Evolutionary conservation across 2,797 vertebrate genomes (phyloP).

Genomic region (Coccyzus lansbergi): DNA sequence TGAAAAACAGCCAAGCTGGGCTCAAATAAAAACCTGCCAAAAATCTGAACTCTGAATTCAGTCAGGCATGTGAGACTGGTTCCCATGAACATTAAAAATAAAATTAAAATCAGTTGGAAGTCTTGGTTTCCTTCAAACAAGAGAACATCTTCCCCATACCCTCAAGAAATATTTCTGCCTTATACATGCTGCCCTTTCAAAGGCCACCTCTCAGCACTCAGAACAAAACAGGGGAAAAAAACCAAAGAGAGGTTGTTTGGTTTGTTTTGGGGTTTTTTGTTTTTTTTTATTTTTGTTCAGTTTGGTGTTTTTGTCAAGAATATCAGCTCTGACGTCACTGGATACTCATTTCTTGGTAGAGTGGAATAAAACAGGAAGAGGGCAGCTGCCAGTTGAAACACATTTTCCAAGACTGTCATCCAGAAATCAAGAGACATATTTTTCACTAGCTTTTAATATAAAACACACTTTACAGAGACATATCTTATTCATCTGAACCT

Average conservation of each 20-base stretch:
- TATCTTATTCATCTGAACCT: conserved; percentile 67
- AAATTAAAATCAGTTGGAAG: conserved; percentile 77
- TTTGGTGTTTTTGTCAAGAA: not conserved
- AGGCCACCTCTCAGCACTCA: conserved; percentile 41
- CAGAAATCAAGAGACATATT: conserved; percentile 60
- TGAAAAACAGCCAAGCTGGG: conserved; percentile 77
- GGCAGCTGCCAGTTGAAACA: conserved; percentile 58
- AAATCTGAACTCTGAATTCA: conserved; percentile 74
- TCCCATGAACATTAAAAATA: conserved; percentile 77
- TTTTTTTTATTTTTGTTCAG: not conserved
- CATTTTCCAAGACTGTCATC: conserved; percentile 60
- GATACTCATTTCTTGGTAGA: conserved; percentile 9
- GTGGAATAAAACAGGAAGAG: not conserved
- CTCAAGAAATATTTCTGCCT: conserved; percentile 61
- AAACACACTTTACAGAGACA: conserved; percentile 63
- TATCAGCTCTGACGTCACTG: not conserved
- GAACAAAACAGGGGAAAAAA: not conserved
- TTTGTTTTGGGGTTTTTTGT: too few species aligned
- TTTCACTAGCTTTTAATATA: conserved; percentile 68
- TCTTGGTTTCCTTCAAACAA: conserved; percentile 55
- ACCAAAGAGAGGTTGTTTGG: not conserved
- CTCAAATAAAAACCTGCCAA: conserved; percentile 77
- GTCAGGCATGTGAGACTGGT: conserved; percentile 68
- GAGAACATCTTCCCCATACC: conserved; percentile 39
- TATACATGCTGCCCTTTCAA: conserved; percentile 51